Conservation (phyloP, 1,140 invertebrate genomes). For the Helicoverpa armigera region DNA sequence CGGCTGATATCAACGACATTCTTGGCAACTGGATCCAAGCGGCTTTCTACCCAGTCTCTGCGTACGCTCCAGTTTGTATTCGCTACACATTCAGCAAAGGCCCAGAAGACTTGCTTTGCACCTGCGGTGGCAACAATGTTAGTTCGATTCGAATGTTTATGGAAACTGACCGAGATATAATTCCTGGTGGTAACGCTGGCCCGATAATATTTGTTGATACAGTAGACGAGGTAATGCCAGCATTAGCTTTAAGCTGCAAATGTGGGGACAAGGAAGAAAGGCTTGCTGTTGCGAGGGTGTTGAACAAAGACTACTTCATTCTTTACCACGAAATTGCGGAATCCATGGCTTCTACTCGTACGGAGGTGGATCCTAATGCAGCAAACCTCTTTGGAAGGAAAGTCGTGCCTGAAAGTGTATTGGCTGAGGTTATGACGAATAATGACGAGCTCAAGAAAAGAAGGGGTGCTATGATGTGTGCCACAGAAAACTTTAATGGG, state of each 20-base stretch:
- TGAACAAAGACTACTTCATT: background rate
- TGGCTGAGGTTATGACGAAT: background rate
- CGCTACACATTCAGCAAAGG: background rate
- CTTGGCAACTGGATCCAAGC: background rate
- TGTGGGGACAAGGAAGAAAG: background rate
- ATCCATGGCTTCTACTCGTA: background rate
- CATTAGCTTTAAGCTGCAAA: background rate
- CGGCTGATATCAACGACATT: background rate
- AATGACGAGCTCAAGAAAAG: background rate
- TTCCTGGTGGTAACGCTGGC: background rate
- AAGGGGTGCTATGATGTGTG: background rate
- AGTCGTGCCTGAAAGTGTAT: background rate
- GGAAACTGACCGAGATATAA: background rate
- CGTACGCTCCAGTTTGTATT: background rate
- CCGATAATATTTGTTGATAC: background rate
- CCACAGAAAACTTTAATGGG: background rate
- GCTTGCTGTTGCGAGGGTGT: background rate
- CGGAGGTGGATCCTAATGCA: background rate
- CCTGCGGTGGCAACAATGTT: background rate
- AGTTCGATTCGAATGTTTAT: background rate
- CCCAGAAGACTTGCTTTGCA: background rate
- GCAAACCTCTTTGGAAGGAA: background rate
- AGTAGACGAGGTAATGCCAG: background rate
- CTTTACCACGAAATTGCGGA: background rate
- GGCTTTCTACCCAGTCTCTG: background rate